phyloP scores from a whole-genome alignment of 1,140 invertebrate species.

The Calephelis nemesis region DNA sequence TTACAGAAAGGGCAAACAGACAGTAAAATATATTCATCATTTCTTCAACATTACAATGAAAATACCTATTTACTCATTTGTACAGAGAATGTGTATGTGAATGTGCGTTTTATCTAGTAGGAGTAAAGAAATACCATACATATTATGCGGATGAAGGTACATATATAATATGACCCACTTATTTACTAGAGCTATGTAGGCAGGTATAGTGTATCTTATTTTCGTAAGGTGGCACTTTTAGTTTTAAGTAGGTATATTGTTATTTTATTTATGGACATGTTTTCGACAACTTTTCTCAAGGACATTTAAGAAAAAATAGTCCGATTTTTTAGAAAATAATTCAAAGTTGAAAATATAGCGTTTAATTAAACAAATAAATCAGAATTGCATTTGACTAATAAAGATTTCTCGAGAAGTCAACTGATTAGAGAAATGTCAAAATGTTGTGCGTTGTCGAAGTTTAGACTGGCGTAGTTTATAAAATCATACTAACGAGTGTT shows the following conservation, averaged over 20 bases:
- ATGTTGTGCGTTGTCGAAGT: slow-evolving; percentile 73
- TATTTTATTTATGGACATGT: neutral
- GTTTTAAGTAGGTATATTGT: neutral
- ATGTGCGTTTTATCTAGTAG: too few relatives aligned
- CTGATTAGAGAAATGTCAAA: slow-evolving; percentile 65
- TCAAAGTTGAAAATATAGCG: neutral
- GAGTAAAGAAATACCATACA: too few relatives aligned
- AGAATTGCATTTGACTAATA: slow-evolving; percentile 57
- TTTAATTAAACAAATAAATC: slow-evolving; percentile 36
- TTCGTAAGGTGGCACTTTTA: slow-evolving; percentile 8
- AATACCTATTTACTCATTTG: too few relatives aligned
- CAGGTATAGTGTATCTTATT: slow-evolving; percentile 1
- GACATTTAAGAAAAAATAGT: neutral
- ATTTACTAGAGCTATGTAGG: neutral
- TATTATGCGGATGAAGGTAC: neutral
- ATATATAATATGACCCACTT: neutral
- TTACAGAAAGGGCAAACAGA: too few relatives aligned
- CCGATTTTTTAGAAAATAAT: neutral
- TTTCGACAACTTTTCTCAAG: neutral
- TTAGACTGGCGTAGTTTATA: slow-evolving; percentile 61
- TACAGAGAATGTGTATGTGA: too few relatives aligned
- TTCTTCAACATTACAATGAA: too few relatives aligned
- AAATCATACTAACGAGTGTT: slow-evolving; percentile 61
- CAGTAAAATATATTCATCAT: too few relatives aligned
- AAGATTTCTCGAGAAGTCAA: slow-evolving; percentile 44